A percentile compares a stretch with the other conserved stretches of the same genome.
phyloP scores from a whole-genome alignment of 2,113 vertebrate species.

The Setophaga kirtlandii region DNA sequence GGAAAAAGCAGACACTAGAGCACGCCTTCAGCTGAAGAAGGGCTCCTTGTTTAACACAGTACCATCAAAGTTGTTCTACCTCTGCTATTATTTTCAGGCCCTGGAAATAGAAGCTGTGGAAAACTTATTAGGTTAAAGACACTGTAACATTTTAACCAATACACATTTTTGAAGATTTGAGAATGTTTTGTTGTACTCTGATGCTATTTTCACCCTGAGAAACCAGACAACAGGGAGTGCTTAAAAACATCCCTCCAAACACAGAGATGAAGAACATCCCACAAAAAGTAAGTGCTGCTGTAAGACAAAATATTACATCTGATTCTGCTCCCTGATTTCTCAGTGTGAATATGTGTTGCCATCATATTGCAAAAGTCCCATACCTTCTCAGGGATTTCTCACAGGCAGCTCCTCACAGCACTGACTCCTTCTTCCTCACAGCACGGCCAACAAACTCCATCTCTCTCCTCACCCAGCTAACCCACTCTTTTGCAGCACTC shows the following conservation, averaged over 20 bases:
- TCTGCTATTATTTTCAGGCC: not conserved
- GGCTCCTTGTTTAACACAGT: not conserved
- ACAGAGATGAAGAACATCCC: not conserved
- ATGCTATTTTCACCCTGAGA: not conserved
- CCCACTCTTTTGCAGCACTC: too few species aligned
- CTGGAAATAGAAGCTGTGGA: not conserved
- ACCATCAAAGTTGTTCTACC: not conserved
- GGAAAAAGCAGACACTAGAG: not conserved
- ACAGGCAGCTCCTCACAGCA: too few species aligned
- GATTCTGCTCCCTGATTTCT: not conserved
- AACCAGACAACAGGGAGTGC: not conserved
- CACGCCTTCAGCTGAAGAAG: not conserved
- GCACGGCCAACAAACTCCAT: too few species aligned
- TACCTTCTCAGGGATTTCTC: too few species aligned
- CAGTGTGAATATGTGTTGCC: not conserved
- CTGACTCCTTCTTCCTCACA: too few species aligned
- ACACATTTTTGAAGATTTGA: not conserved
- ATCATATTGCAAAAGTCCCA: too few species aligned
- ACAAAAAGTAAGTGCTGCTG: rapidly evolving
- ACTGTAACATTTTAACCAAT: not conserved
- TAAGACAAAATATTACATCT: not conserved
- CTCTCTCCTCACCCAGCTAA: too few species aligned
- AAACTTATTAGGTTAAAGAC: not conserved
- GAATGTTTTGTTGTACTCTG: not conserved
- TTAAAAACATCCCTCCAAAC: not conserved